Percentiles rank a stretch among this genome's conserved stretches.
These are phyloP conservation scores for Agriotes lineatus DNA, from an alignment of 2,888 invertebrate species.

Conservation along the genomic window DNA sequence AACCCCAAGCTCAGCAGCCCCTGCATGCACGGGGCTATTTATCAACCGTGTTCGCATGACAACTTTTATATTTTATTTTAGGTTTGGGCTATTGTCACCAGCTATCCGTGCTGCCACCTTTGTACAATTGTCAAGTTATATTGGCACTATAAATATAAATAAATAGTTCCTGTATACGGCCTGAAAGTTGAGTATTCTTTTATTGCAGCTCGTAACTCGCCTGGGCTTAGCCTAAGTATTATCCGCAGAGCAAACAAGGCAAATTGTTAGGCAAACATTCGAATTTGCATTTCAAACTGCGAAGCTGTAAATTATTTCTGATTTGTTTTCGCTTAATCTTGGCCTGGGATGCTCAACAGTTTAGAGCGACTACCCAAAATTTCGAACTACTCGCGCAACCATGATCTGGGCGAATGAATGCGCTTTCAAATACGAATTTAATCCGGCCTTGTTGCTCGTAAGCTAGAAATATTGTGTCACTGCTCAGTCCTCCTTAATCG, in stretches of 20 bases:
- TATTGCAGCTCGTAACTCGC: constrained; percentile 34
- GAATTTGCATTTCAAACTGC: constrained; percentile 18
- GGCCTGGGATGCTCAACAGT: not conserved
- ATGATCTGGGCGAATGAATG: not conserved
- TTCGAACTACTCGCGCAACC: not conserved
- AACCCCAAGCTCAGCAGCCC: constrained; percentile 43
- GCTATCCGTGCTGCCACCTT: constrained; percentile 57
- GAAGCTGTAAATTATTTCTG: constrained; percentile 18
- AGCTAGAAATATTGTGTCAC: constrained; percentile 19
- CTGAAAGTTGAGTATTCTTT: constrained; percentile 38
- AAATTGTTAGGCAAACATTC: constrained; percentile 25
- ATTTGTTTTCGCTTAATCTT: not conserved
- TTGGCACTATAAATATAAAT: constrained; percentile 61
- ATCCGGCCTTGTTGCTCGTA: constrained; percentile 16
- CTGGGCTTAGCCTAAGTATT: constrained; percentile 34
- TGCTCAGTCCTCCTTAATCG: constrained; percentile 15
- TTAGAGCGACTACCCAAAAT: not conserved
- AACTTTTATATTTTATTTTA: constrained; percentile 64
- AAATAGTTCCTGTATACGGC: constrained; percentile 52
- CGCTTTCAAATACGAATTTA: constrained; percentile 14
- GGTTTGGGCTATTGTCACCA: constrained; percentile 56
- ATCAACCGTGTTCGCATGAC: constrained; percentile 62
- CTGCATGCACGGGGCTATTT: constrained; percentile 57
- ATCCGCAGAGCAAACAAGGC: constrained; percentile 33
- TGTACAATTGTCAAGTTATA: constrained; percentile 60